phyloP scores from a whole-genome alignment of 2,113 vertebrate genomes.

The Micronycteris hirsuta region DNA sequence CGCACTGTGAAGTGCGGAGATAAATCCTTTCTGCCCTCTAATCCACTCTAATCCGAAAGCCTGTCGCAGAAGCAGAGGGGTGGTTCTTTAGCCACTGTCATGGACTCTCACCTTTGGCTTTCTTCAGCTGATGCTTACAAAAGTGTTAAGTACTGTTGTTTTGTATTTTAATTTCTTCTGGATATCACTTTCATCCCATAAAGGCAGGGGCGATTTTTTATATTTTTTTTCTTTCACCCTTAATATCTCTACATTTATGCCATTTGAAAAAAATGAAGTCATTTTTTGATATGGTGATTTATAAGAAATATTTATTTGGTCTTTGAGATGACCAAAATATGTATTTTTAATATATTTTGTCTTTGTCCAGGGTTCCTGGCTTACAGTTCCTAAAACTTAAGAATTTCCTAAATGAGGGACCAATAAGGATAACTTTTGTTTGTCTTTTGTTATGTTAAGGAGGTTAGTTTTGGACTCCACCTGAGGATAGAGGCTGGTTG shows the following conservation, averaged over 20 bases:
- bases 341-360: neutral
- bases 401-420: neutral
- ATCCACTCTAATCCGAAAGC: neutral
- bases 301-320: neutral
- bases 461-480: neutral
- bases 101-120: neutral
- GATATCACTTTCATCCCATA: neutral
- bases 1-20: neutral
- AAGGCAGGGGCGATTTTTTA: neutral
- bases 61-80: neutral
- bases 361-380: neutral
- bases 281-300: neutral
- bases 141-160: neutral
- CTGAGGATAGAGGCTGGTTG: neutral
- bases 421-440: neutral
- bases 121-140: neutral
- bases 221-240: neutral
- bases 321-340: neutral
- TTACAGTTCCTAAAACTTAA: neutral
- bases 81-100: neutral
- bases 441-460: neutral
- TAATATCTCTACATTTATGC: neutral
- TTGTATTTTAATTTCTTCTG: constrained; percentile 20
- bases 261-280: neutral
- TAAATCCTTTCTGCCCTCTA: neutral